Conservation (phyloP, 2,888 invertebrate genomes). For the Tuberolachnus salignus region DNA sequence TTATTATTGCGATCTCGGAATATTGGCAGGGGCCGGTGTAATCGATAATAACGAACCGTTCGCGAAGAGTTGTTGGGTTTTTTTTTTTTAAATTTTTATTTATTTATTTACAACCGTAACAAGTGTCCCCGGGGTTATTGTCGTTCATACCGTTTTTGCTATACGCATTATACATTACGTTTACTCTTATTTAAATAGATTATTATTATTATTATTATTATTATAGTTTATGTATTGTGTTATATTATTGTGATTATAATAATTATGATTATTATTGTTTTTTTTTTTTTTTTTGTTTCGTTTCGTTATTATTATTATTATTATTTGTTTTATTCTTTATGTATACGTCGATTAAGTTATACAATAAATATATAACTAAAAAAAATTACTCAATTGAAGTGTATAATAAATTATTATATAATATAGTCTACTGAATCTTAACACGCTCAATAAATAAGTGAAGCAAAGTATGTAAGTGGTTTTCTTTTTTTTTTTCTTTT, state of each 20-base stretch:
- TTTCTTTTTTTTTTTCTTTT: conserved; percentile 9
- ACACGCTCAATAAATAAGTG: conserved; percentile 55
- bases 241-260: conserved; percentile 30
- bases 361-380: conserved; percentile 31
- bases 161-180: not conserved
- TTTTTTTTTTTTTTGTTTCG: not conserved
- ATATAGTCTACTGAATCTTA: conserved; percentile 52
- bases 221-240: conserved; percentile 24
- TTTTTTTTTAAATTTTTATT: too few species aligned
- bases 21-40: too few species aligned
- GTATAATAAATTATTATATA: conserved; percentile 35
- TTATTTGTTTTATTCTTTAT: conserved; percentile 8
- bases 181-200: not conserved
- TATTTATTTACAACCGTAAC: not conserved
- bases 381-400: conserved; percentile 34
- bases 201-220: conserved; percentile 7
- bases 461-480: conserved; percentile 20
- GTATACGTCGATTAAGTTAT: conserved; percentile 45
- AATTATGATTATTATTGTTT: conserved; percentile 12
- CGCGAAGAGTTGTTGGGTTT: too few species aligned
- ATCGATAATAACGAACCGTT: too few species aligned
- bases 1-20: too few species aligned
- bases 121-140: conserved; percentile 36
- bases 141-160: conserved; percentile 6
- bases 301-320: conserved; percentile 23